These are phyloP conservation scores for Phaethon lepturus DNA, from an alignment of 2,113 vertebrate species.

Conservation along the genomic window DNA sequence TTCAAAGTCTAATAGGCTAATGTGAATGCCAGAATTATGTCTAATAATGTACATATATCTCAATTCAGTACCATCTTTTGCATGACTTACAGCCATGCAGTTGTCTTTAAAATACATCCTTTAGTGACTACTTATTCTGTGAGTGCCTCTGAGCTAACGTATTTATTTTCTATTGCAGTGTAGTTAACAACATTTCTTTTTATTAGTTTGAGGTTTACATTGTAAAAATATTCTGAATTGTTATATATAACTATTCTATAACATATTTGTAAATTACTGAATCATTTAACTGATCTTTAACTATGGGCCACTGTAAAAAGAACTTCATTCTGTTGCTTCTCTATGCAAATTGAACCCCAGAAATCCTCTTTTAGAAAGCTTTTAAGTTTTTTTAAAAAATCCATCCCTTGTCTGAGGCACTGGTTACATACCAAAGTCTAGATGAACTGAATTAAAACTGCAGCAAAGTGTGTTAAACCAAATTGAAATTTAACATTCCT, in stretches of 20 bases:
- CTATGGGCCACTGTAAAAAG: not conserved
- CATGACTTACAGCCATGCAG: not conserved
- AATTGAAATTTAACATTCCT: not conserved
- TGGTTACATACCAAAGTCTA: not conserved
- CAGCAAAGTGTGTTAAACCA: not conserved
- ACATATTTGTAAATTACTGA: not conserved
- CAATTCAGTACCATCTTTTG: not conserved
- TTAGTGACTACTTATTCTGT: not conserved
- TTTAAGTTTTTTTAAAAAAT: not conserved
- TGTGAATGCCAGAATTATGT: not conserved
- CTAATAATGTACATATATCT: not conserved
- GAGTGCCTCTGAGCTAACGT: not conserved
- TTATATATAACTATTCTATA: not conserved
- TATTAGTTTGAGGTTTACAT: not conserved
- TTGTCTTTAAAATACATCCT: not conserved
- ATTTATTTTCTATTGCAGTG: not conserved
- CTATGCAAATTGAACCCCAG: not conserved
- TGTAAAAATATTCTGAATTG: not conserved
- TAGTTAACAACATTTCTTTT: not conserved
- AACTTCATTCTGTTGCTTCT: fast-evolving
- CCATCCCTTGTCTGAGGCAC: not conserved
- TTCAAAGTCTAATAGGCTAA: not conserved
- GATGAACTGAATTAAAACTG: not conserved
- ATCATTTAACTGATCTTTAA: not conserved
- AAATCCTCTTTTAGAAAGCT: not conserved